Percentiles rank a stretch among this genome's conserved stretches.
These are phyloP conservation scores for Desoria tigrina DNA, from an alignment of 2,888 invertebrate genomes.

Conservation along the genomic window DNA sequence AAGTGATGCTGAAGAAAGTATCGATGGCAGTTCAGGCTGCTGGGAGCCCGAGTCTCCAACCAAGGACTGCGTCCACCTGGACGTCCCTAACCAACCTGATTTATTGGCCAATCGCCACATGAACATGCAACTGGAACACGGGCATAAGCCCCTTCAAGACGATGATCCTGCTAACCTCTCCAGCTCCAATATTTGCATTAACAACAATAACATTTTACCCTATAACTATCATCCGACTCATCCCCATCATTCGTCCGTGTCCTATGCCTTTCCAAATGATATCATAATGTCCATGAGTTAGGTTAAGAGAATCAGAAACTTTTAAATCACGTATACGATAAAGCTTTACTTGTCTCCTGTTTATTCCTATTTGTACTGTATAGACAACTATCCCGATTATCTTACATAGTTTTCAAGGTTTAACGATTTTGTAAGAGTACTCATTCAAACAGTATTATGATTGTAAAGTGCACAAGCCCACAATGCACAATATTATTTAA, in stretches of 20 bases:
- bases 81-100: constrained; percentile 20
- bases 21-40: constrained; percentile 23
- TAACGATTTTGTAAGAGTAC: too few relatives aligned
- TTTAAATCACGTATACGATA: constrained; percentile 1
- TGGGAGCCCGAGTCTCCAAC: constrained; percentile 44
- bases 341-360: constrained; percentile 1
- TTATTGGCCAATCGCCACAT: constrained; percentile 4
- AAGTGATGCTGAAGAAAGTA: constrained; percentile 40
- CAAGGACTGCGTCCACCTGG: constrained; percentile 53
- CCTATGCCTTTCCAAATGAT: constrained; percentile 6
- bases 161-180: neutral
- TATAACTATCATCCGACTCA: constrained; percentile 8
- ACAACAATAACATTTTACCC: constrained; percentile 16
- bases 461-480: too few relatives aligned
- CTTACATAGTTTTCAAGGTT: too few relatives aligned
- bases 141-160: neutral
- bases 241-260: constrained; percentile 2
- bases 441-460: too few relatives aligned
- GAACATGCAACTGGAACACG: constrained; percentile 10
- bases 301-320: neutral
- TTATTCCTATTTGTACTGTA: too few relatives aligned
- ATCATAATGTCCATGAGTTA: constrained; percentile 16
- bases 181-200: neutral
- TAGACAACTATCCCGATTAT: too few relatives aligned
- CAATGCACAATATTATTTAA: too few relatives aligned